Conservation (phyloP, 2,888 invertebrate species). For the Ennomos erosarius region DNA sequence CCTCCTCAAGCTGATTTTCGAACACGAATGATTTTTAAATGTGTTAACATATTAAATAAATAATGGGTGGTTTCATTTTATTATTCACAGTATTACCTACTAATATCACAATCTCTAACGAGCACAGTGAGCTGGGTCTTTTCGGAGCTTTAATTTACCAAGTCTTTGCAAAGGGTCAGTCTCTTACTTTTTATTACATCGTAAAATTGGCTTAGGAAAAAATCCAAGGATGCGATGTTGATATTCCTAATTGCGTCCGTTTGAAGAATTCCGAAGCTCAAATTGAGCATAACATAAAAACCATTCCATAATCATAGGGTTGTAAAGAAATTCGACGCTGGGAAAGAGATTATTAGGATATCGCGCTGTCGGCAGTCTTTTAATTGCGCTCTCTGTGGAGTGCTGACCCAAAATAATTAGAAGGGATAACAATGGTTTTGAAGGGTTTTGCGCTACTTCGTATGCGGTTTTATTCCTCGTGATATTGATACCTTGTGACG, state of each 20-base stretch:
- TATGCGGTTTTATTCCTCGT: slow-evolving; percentile 25
- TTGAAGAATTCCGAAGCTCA: slow-evolving; percentile 42
- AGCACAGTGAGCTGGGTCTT: too few relatives aligned
- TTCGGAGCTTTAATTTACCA: neutral
- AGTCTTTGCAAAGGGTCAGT: too few relatives aligned
- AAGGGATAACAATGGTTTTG: slow-evolving; percentile 39
- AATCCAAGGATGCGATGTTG: slow-evolving; percentile 10
- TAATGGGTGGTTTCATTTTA: too few relatives aligned
- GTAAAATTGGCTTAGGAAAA: slow-evolving; percentile 6
- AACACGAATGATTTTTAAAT: too few relatives aligned
- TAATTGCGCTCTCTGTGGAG: slow-evolving; percentile 49
- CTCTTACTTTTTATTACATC: slow-evolving; percentile 6
- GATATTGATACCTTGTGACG: slow-evolving; percentile 19
- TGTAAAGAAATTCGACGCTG: slow-evolving; percentile 45
- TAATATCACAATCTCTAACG: too few relatives aligned
- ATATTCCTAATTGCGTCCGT: slow-evolving; percentile 33
- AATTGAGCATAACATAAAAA: slow-evolving; percentile 51
- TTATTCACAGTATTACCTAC: too few relatives aligned
- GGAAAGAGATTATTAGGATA: slow-evolving; percentile 50
- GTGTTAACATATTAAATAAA: too few relatives aligned
- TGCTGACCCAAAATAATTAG: slow-evolving; percentile 50
- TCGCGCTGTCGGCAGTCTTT: slow-evolving; percentile 51
- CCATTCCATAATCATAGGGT: slow-evolving; percentile 46
- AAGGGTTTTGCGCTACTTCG: slow-evolving; percentile 38
- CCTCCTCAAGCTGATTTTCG: too few relatives aligned